Percentiles rank a stretch among this genome's conserved stretches.
Conservation (phyloP, 2,888 invertebrate species). For the Monoplex corrugatus region DNA sequence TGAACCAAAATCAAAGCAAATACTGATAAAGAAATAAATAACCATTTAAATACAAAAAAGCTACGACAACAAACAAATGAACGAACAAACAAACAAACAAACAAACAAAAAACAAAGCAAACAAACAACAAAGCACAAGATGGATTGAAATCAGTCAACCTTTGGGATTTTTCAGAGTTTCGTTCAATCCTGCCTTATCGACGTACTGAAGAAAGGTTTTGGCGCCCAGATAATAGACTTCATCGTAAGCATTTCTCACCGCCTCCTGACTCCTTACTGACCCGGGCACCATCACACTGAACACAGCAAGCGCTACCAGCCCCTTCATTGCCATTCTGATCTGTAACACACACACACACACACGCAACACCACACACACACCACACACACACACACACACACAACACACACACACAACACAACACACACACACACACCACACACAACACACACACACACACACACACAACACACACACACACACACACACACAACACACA, state of each 20-base stretch:
- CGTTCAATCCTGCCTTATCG: constrained; percentile 21
- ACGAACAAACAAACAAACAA: background rate
- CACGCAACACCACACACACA: too few species aligned
- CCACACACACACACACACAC: background rate
- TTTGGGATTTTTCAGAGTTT: constrained; percentile 19
- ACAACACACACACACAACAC: background rate
- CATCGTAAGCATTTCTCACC: background rate
- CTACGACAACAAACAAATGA: background rate
- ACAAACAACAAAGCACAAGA: background rate
- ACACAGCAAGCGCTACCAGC: background rate
- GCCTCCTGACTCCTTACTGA: background rate
- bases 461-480: too few species aligned
- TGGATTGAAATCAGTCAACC: background rate
- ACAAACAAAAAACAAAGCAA: background rate
- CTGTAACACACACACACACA: background rate
- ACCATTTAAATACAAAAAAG: background rate
- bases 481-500: too few species aligned
- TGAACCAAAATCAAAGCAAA: background rate
- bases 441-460: background rate
- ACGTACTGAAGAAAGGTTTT: background rate
- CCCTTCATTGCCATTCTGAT: background rate
- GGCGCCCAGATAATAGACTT: background rate
- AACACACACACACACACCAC: too few species aligned
- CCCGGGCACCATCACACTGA: background rate
- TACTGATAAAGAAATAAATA: background rate